phyloP scores from a whole-genome alignment of 1,140 invertebrate species.

The Caerostris extrusa region DNA sequence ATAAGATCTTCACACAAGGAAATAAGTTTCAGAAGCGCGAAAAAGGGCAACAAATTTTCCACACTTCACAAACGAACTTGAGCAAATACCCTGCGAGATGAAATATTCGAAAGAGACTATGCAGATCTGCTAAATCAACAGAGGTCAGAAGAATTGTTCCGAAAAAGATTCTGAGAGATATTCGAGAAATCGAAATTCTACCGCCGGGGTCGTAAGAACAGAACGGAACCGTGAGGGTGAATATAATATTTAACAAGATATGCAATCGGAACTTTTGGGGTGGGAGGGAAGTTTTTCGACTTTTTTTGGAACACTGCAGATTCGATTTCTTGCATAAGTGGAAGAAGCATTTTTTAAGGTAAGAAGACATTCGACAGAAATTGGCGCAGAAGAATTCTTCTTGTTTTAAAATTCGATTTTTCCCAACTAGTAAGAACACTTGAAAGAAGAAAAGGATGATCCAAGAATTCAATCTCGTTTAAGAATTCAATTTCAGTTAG shows the following conservation, averaged over 20 bases:
- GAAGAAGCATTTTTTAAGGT: background rate
- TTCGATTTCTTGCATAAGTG: background rate
- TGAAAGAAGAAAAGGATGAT: background rate
- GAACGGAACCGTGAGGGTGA: background rate
- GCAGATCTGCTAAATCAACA: background rate
- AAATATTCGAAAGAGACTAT: background rate
- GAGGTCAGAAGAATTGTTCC: background rate
- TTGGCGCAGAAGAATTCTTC: background rate
- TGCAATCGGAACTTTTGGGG: background rate
- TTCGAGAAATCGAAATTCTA: background rate
- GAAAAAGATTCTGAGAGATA: background rate
- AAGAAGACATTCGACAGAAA: background rate
- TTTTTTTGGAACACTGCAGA: background rate
- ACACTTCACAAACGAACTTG: background rate
- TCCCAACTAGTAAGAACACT: background rate
- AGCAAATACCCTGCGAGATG: background rate
- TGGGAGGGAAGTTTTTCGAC: background rate
- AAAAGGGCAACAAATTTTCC: background rate
- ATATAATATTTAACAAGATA: constrained; percentile 4
- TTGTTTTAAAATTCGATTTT: background rate
- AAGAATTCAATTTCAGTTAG: background rate
- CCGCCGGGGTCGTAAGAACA: background rate
- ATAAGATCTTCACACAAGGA: background rate
- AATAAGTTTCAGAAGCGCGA: background rate
- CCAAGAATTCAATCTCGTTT: background rate